Base-by-base conservation (phyloP, 2,888 invertebrate species). In the Synergus japonicus region DNA sequence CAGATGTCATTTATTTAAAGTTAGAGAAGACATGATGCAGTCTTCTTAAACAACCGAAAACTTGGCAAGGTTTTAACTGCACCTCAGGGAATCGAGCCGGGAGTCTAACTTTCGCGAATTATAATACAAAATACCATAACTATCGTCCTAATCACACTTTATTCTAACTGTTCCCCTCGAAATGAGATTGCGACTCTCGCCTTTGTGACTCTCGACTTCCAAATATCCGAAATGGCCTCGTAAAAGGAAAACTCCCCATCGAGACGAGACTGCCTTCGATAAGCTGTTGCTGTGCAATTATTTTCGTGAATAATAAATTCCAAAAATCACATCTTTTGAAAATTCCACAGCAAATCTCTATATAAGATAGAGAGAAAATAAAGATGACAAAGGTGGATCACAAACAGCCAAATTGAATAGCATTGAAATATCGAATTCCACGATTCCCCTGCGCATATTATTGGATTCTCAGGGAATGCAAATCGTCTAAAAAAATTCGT, bases 101-200 rank as follows among this genome's bases (percentile, higher is more conserved):
- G 83, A 77, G 81, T 81, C 82, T 84, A 85, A 85, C 86, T 85
- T 85, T 83, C 84, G 81, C 82, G 84, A 90, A 91, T 90, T 90
- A 90, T 91, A 90, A 90, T 90, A 91, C 89, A 90, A 91, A 91
- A 90, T 87, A 88, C 89, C 90, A 89, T 90, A 91, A 91, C 90
- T 90, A 91, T 90, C 88, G 87, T 88, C 89, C 90, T 91, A 91
- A 91, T 91, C 91, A 90, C 89, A 90, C 90, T 91, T 91, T 90
- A 91, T 91, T 90, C 88, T 89, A 90, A 91, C 89, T 88, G 88
- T 87, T 88, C 86, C 88, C 86, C 85, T 84, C 86, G 87, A 89
- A 90, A 90, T 89, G 89, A 89, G 88, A 87, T 89, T 86, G 89
- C 88, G 80, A 83, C 81, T 79, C 81, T 78, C 77, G 80, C 78